Conservation (phyloP, 2,888 invertebrate genomes). For the Pimpla rufipes region DNA sequence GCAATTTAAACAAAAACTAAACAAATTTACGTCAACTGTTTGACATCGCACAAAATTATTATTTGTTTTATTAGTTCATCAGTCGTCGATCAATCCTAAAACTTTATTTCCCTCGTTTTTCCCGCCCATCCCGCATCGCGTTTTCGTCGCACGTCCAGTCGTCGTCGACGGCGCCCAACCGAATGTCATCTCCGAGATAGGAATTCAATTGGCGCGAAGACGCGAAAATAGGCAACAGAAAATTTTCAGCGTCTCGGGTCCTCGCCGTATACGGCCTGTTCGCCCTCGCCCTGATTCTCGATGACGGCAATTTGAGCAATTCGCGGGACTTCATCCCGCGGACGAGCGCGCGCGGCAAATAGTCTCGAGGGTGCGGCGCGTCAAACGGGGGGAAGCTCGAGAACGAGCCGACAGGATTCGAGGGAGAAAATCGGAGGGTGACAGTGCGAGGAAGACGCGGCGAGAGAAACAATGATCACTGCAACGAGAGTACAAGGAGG, state of each 20-base stretch:
- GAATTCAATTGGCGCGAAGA: not conserved
- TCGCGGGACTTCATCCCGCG: not conserved
- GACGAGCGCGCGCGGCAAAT: constrained; percentile 23
- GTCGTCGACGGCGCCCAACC: not conserved
- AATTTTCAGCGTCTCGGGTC: not conserved
- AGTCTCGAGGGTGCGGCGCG: constrained; percentile 5
- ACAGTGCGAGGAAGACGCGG: constrained; percentile 26
- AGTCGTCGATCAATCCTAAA: too few relatives aligned
- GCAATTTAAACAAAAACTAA: too few relatives aligned
- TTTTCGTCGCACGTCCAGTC: not conserved
- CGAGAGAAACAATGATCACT: constrained; percentile 8
- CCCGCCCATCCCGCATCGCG: not conserved
- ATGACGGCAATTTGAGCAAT: constrained; percentile 15
- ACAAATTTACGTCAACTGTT: too few relatives aligned
- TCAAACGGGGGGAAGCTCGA: not conserved
- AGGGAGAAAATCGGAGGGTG: constrained; percentile 28
- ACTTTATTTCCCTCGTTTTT: not conserved
- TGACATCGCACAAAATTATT: too few relatives aligned
- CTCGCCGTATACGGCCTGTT: too few relatives aligned
- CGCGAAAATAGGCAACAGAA: not conserved
- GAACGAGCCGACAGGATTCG: constrained; percentile 12
- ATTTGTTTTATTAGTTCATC: too few relatives aligned
- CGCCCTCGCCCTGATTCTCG: not conserved
- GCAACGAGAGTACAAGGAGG: not conserved
- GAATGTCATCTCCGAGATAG: not conserved